Conservation (phyloP, 2,888 invertebrate genomes). For the Brachyptera putata region DNA sequence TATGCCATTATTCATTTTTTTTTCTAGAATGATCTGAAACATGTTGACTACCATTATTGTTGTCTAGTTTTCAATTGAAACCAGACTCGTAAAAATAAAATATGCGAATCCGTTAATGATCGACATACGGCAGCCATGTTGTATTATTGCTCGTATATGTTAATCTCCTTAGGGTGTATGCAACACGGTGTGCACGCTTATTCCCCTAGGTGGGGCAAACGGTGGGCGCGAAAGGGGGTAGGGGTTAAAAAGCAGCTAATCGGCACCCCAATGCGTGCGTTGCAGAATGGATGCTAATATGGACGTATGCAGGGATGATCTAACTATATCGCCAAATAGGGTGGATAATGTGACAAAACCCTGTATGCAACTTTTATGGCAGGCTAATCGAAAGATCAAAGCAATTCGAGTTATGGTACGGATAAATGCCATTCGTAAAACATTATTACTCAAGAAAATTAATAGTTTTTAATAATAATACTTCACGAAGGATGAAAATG, state of each 20-base stretch:
- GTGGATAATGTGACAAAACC: no score
- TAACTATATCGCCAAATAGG: no score
- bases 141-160: no score
- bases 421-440: no score
- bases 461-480: no score
- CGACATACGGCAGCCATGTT: background rate
- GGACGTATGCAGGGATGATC: background rate
- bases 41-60: background rate
- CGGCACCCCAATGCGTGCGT: background rate
- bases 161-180: background rate
- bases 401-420: background rate
- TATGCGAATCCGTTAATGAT: background rate
- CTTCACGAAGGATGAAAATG: no score
- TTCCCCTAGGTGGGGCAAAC: background rate
- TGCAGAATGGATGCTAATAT: background rate
- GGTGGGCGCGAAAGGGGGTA: background rate
- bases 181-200: background rate
- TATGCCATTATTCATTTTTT: constrained; percentile 1
- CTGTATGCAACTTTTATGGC: background rate
- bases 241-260: constrained; percentile 14
- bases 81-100: no score
- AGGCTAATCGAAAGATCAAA: constrained; percentile 17
- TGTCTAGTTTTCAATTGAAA: background rate
- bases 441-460: no score
- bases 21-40: background rate